Conservation (phyloP, 2,797 vertebrate genomes). For the Phataginus tricuspis region DNA sequence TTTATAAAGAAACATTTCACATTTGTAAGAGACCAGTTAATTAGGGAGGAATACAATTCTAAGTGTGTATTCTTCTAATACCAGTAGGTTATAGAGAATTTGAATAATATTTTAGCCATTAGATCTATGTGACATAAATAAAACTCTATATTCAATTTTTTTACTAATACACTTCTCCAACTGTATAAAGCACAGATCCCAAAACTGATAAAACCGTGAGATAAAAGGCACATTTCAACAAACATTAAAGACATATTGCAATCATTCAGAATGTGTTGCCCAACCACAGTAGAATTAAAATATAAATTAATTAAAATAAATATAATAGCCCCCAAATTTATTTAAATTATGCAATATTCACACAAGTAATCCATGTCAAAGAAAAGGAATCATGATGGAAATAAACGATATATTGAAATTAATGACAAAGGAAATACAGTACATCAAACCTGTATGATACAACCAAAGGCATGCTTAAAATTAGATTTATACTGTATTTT, state of each 20-base stretch:
- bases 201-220: neutral
- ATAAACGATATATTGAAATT: neutral
- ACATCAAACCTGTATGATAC: neutral
- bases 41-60: neutral
- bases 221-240: neutral
- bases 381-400: neutral
- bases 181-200: neutral
- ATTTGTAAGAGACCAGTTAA: neutral
- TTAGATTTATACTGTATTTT: neutral
- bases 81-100: neutral
- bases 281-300: neutral
- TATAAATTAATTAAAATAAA: neutral
- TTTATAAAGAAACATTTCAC: neutral
- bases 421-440: neutral
- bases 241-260: neutral
- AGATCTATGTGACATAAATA: neutral
- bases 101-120: neutral
- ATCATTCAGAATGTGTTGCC: neutral
- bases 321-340: neutral
- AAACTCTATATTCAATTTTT: neutral
- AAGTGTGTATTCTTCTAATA: neutral
- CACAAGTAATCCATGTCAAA: neutral
- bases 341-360: neutral
- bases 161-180: neutral
- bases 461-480: neutral